Evolutionary conservation across 2,888 invertebrate species (phyloP), one percentile per base, ranked within the genome.

Genomic region (Eubasilissa splendida): DNA sequence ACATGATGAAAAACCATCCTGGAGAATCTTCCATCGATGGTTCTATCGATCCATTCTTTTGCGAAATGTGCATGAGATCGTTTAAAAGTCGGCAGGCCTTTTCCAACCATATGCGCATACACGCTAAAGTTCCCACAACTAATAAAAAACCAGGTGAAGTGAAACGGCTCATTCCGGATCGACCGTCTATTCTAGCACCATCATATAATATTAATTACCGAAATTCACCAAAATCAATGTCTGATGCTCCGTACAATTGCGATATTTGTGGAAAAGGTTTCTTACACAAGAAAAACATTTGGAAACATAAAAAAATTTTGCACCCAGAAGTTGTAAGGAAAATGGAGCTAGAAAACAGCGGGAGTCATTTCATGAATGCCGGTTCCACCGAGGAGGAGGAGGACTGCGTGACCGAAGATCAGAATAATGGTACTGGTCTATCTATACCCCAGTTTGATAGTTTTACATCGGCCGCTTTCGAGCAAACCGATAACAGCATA

Each of bases 221-320:
- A 89, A 89, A 85, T 87, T 89, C 68, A 88, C 87, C 84, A 86
- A 87, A 80, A 88, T 88, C 84, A 2, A 89, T 90, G 84, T 89
- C 90, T 80, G 90, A 90, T 77, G 91, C 91, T 77, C 91, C 88
- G 68, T 92, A 91, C 84, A 90, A 90, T 60, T 94, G 94, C 85
- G 92, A 93, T 82, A 89, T 92, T 68, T 94, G 94, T 84, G 93
- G 93, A n/a, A 92, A 93, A 85, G 91, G 91, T 53, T 91, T 91
- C 84, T 90, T 90, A 88, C 91, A 91, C 83, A 91, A 91, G 87
- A 91, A 91, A 84, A 91, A 91, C 85, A 91, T 91, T 81, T 91
- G 91, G 91, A 91, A 91, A 85, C 91, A 91, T 84, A 91, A 91
- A 85, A 91, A 91, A 85, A 89, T 92, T 0, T 85, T 91, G 77